Evolutionary conservation across 2,113 vertebrate genomes (phyloP).

Genomic region (Rafetus swinhoei): DNA sequence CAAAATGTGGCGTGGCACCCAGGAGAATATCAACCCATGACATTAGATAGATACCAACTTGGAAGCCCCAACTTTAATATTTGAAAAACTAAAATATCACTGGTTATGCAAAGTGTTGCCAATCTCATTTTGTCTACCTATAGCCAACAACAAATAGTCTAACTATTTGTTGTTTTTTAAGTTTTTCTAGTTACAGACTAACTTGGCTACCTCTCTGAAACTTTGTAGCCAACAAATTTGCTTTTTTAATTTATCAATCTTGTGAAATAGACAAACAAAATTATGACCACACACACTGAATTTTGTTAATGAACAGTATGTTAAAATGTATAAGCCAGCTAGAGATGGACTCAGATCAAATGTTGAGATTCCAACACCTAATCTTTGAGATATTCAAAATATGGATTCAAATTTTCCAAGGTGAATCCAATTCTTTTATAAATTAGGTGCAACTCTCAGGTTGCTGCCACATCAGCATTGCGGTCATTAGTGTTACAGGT

Average conservation of each 20-base stretch:
- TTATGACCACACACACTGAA: background rate
- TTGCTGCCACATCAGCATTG: background rate
- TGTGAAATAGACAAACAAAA: background rate
- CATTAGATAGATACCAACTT: background rate
- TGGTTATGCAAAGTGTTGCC: background rate
- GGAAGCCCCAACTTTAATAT: background rate
- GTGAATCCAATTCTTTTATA: background rate
- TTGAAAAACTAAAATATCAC: background rate
- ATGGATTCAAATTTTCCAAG: background rate
- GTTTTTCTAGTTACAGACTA: too few species aligned
- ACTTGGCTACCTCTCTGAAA: too few species aligned
- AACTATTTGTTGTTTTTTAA: too few species aligned
- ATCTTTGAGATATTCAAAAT: background rate
- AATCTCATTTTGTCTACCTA: background rate
- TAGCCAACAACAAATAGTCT: background rate
- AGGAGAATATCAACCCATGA: background rate
- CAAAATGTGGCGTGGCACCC: background rate
- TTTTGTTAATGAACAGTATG: background rate
- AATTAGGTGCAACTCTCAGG: background rate
- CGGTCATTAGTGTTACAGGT: background rate
- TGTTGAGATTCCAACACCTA: background rate
- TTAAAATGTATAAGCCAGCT: background rate
- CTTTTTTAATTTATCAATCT: too few species aligned
- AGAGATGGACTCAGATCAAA: background rate
- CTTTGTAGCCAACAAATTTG: too few species aligned